Evolutionary conservation across 2,888 invertebrate species (phyloP).

Genomic region (Athalia cordata): DNA sequence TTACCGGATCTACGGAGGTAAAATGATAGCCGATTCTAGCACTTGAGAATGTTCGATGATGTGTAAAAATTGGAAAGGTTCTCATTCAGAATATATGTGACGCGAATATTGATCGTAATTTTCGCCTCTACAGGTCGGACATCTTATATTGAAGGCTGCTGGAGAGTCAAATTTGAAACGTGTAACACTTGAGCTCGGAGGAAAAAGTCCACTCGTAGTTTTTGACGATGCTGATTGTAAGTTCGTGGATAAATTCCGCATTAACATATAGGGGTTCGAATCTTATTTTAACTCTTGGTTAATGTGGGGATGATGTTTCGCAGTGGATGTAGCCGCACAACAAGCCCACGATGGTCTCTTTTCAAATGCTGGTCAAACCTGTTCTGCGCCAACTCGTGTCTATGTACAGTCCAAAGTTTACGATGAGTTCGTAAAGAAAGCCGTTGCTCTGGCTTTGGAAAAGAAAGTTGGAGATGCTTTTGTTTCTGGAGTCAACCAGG

Average conservation of each 20-base stretch:
- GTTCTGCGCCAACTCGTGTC: constrained; percentile 77
- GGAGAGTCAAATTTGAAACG: constrained; percentile 87
- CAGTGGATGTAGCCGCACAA: constrained; percentile 58
- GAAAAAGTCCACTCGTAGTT: constrained; percentile 91
- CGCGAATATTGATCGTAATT: neutral
- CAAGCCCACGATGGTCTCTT: constrained; percentile 74
- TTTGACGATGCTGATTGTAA: constrained; percentile 88
- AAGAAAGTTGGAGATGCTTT: constrained; percentile 76
- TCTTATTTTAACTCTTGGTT: neutral
- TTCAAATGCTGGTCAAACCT: constrained; percentile 78
- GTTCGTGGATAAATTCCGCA: constrained; percentile 50
- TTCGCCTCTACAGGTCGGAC: constrained; percentile 55
- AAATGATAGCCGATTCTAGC: neutral
- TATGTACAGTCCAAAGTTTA: constrained; percentile 77
- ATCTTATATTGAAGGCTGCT: constrained; percentile 77
- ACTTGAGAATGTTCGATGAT: neutral
- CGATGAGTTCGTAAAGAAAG: constrained; percentile 76
- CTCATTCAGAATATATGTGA: no score
- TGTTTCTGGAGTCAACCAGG: constrained; percentile 72
- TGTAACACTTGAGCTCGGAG: constrained; percentile 90
- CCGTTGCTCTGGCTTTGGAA: constrained; percentile 70
- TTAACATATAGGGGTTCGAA: neutral
- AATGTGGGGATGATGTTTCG: neutral
- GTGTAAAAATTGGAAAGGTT: no score
- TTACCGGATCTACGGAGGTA: constrained; percentile 77